These are phyloP conservation scores for Amphiura filiformis DNA, from an alignment of 35 echinoderm and acorn worm genomes.

Conservation along the genomic window DNA sequence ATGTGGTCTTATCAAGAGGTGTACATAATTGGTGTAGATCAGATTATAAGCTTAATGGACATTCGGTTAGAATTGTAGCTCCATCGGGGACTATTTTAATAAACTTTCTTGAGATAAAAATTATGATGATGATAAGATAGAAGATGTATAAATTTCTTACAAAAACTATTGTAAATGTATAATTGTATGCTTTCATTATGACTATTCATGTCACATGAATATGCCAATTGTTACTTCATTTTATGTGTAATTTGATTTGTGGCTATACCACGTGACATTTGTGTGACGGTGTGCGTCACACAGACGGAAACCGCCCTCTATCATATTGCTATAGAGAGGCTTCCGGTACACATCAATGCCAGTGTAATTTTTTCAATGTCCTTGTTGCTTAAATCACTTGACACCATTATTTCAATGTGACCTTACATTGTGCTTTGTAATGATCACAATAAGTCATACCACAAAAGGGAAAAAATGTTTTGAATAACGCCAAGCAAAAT, in stretches of 20 bases:
- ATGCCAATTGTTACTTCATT: not conserved
- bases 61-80: not conserved
- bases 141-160: conserved; percentile 15
- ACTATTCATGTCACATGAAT: not conserved
- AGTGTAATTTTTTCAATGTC: not conserved
- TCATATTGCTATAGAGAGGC: not conserved
- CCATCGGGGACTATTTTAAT: not conserved
- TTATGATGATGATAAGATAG: not conserved
- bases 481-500: not conserved
- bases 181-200: not conserved
- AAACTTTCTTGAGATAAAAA: conserved; percentile 1
- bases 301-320: no score
- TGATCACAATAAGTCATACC: not conserved
- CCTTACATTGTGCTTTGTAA: not conserved
- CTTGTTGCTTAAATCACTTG: conserved; percentile 10
- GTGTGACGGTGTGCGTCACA: not conserved
- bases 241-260: not conserved
- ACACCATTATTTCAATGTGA: not conserved
- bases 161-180: not conserved
- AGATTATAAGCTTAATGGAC: not conserved
- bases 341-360: not conserved
- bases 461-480: not conserved
- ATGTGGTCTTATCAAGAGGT: not conserved
- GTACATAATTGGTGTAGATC: not conserved
- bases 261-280: not conserved